Evolutionary conservation across 2,888 invertebrate genomes (phyloP).

Genomic region (Macropis europaea): DNA sequence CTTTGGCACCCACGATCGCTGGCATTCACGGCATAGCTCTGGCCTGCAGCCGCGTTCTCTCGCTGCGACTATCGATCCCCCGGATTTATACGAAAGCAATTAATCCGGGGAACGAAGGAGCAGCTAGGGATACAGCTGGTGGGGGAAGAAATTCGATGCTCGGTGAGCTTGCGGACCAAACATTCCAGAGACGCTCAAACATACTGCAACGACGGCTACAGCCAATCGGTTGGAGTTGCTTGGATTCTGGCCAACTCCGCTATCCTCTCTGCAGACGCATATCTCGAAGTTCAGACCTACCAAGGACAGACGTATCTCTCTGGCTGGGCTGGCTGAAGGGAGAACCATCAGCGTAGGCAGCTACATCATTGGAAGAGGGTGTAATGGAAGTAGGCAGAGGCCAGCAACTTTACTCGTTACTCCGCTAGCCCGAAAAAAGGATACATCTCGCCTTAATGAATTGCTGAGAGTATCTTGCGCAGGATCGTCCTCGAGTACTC

Average conservation of each 20-base stretch:
- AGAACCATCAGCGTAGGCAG: conserved; percentile 17
- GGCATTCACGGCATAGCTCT: conserved; percentile 20
- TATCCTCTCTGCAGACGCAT: conserved; percentile 67
- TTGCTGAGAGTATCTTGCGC: conserved; percentile 47
- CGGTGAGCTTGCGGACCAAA: conserved; percentile 51
- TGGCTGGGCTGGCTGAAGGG: conserved; percentile 10
- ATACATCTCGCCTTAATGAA: conserved; percentile 49
- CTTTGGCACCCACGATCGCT: conserved; percentile 39
- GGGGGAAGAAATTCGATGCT: conserved; percentile 46
- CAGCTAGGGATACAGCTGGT: neutral
- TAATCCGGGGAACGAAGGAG: conserved; percentile 55
- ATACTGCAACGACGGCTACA: conserved; percentile 58
- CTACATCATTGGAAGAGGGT: conserved; percentile 29
- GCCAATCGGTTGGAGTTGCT: conserved; percentile 75
- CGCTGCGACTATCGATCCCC: conserved; percentile 35
- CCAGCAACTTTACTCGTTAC: conserved; percentile 74
- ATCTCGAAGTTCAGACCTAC: conserved; percentile 51
- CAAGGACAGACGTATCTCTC: conserved; percentile 31
- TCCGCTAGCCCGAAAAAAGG: conserved; percentile 41
- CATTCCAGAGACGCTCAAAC: conserved; percentile 63
- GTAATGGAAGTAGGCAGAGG: conserved; percentile 45
- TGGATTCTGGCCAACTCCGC: conserved; percentile 74
- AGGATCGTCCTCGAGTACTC: neutral
- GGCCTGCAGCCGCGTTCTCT: neutral
- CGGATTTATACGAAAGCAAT: conserved; percentile 64